phyloP scores from a whole-genome alignment of 2,113 vertebrate genomes.

The Ivindomyrus marchei region DNA sequence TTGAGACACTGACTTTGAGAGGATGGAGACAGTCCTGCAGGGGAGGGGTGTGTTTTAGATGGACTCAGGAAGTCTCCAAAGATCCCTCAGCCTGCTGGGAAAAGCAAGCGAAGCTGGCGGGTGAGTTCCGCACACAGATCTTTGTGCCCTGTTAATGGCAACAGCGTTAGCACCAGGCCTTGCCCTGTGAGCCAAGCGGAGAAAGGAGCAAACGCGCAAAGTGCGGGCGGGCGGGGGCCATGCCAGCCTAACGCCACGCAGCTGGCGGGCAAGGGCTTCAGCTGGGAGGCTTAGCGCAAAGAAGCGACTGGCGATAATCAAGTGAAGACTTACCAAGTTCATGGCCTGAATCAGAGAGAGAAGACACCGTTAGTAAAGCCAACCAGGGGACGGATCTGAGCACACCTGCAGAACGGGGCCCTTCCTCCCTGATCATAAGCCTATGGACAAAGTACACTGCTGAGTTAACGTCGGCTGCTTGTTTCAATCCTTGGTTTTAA shows the following conservation, averaged over 20 bases:
- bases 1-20: not conserved
- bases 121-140: not conserved
- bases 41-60: not conserved
- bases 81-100: slow-evolving; percentile 2
- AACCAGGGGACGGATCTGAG: not conserved
- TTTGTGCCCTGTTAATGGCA: not conserved
- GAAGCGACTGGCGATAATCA: slow-evolving; percentile 33
- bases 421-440: not conserved
- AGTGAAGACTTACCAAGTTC: slow-evolving; percentile 89
- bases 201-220: not conserved
- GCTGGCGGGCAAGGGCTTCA: not conserved
- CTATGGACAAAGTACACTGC: not conserved
- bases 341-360: slow-evolving; percentile 79
- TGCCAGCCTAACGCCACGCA: not conserved
- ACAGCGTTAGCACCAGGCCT: not conserved
- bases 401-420: not conserved
- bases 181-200: not conserved
- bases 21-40: not conserved
- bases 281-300: slow-evolving; percentile 6
- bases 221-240: not conserved
- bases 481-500: not conserved
- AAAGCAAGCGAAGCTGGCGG: not conserved
- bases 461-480: not conserved
- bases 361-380: slow-evolving; percentile 49
- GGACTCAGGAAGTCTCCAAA: slow-evolving; percentile 4